Evolutionary conservation across 2,797 vertebrate genomes (phyloP).

Genomic region (Leptoclinus maculatus): DNA sequence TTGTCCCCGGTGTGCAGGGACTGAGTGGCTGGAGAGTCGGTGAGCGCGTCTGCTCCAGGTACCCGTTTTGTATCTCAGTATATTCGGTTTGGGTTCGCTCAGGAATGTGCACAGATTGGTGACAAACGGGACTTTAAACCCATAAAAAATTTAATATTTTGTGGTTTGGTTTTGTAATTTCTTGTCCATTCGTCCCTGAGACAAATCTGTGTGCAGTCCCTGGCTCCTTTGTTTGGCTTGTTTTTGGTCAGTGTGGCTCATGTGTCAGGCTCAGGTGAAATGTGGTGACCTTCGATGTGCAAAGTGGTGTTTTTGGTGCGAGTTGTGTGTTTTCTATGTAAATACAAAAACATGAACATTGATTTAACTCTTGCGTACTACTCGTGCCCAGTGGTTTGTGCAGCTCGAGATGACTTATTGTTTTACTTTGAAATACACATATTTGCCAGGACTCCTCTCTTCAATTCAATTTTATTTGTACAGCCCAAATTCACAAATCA

Average conservation of each 20-base stretch:
- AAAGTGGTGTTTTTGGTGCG: conserved; percentile 20
- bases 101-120: conserved; percentile 43
- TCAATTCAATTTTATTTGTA: too few relatives aligned
- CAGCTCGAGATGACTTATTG: not conserved
- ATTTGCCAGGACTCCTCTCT: not conserved
- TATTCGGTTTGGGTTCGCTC: not conserved
- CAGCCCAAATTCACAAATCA: too few relatives aligned
- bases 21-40: conserved; percentile 42
- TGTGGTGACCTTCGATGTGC: conserved; percentile 1
- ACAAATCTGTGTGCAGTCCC: conserved; percentile 29
- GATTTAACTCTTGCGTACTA: too few relatives aligned
- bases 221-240: conserved; percentile 4
- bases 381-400: not conserved
- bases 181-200: not conserved
- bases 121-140: not conserved
- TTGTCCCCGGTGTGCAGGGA: conserved; percentile 63
- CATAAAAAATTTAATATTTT: not conserved
- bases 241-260: conserved; percentile 11
- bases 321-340: conserved; percentile 11
- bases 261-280: conserved; percentile 11
- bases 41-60: conserved; percentile 57
- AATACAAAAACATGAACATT: not conserved
- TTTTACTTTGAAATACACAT: conserved; percentile 4
- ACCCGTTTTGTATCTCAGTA: conserved; percentile 7
- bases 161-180: not conserved